Base-by-base conservation (phyloP, 2,888 invertebrate species). In the Drosophila sordidula region DNA sequence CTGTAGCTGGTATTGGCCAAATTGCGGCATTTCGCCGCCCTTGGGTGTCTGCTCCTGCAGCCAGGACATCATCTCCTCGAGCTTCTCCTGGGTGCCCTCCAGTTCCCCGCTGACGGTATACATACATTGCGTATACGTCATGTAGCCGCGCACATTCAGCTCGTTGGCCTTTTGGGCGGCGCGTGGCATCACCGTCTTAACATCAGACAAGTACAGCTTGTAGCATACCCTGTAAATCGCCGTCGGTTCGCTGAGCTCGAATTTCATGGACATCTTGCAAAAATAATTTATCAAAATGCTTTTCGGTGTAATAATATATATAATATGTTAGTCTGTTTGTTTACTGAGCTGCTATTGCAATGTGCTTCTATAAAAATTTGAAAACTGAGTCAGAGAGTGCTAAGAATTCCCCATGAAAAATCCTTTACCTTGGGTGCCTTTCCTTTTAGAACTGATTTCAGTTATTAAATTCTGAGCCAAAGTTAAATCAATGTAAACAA, bases 91-190 rank as follows among this genome's bases (percentile, higher is more conserved):
- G 0, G 11, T 46, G n/a, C 78, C 86, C 47, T 83, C 70, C 38
- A 83, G 34, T 29, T 83, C 84, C 1, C 84, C 82, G n/a, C 70
- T 76, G 3, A 67, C 76, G 12, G 57, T 64, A 6, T 42, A 70
- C 4, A 69, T 76, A 59, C 76, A 56, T 42, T 76, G 68, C 57
- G 83, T 70, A 56, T 61, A 34, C 50, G 83, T 63, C 22, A 86
- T 80, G 3, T 76, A 83, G 16, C 86, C 82, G 9, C 66, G 46
- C 16, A 86, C 70, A 12, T 55, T 49, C 32, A 83, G 32, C 18
- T 80, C 70, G 3, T 12, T 14, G 32, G 82, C 83, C 39, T 76
- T 86, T 6, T 47, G 45, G 5, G 54, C 55, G 12, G 64, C 56
- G 6, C 76, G 70, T 6, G 58, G 25, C 39, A 63, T 22, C n/a